Conservation (phyloP, 2,113 vertebrate genomes). For the Pelmatolapia mariae region DNA sequence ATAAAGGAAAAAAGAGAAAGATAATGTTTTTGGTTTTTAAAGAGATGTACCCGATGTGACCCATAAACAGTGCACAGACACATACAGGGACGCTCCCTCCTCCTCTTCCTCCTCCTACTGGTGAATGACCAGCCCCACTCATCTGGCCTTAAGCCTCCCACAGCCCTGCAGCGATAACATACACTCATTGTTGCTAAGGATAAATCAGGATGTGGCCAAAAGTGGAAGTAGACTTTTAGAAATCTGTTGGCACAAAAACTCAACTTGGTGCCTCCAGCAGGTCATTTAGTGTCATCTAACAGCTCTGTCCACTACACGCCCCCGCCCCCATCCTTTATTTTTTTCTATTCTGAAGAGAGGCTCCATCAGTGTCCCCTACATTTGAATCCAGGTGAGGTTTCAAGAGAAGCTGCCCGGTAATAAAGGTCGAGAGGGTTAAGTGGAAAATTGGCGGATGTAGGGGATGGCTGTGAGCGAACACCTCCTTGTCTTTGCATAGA, state of each 20-base stretch:
- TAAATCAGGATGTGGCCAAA: slow-evolving; percentile 16
- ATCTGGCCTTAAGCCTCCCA: slow-evolving; percentile 17
- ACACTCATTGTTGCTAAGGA: neutral
- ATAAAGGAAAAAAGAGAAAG: slow-evolving; percentile 26
- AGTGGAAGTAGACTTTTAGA: slow-evolving; percentile 30
- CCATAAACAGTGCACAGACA: slow-evolving; percentile 69
- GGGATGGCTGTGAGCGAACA: slow-evolving; percentile 39
- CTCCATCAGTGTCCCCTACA: slow-evolving; percentile 9
- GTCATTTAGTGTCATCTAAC: slow-evolving; percentile 38
- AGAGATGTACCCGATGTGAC: slow-evolving; percentile 69
- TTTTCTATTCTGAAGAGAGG: neutral
- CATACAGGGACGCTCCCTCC: slow-evolving; percentile 39
- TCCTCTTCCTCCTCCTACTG: neutral
- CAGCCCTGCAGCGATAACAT: neutral
- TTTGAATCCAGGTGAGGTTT: neutral
- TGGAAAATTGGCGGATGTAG: slow-evolving; percentile 24
- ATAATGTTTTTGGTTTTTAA: slow-evolving; percentile 63
- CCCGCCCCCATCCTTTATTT: neutral
- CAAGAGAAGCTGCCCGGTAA: slow-evolving; percentile 55
- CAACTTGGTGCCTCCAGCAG: slow-evolving; percentile 33
- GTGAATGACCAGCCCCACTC: slow-evolving; percentile 31
- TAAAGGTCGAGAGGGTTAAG: slow-evolving; percentile 28
- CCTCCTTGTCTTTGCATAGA: slow-evolving; percentile 76
- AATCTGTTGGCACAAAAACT: slow-evolving; percentile 49
- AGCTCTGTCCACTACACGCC: slow-evolving; percentile 3